Evolutionary conservation across 2,797 vertebrate genomes (phyloP).

Genomic region (Gymnopithys bicolor): DNA sequence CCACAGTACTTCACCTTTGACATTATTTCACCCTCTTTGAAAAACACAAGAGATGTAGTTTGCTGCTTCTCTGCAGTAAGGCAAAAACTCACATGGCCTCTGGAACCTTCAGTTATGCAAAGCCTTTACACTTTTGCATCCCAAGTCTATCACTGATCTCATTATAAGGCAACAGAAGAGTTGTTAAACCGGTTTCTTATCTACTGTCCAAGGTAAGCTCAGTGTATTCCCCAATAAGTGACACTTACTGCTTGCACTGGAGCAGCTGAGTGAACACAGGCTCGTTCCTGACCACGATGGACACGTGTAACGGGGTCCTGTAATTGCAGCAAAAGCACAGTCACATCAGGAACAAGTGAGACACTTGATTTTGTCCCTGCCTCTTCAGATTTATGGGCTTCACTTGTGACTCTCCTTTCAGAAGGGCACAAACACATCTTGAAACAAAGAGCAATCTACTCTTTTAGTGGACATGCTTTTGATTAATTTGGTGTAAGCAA

Average conservation of each 20-base stretch:
- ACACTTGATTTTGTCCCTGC: background rate
- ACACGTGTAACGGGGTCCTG: conserved; percentile 93
- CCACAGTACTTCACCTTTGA: background rate
- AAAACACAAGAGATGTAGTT: background rate
- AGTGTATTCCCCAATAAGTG: background rate
- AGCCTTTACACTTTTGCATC: background rate
- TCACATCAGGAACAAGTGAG: background rate
- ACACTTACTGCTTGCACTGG: conserved; percentile 96
- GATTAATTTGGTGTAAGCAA: background rate
- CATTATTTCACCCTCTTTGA: background rate
- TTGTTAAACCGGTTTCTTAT: background rate
- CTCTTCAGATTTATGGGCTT: background rate
- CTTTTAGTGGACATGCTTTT: background rate
- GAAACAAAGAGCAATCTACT: background rate
- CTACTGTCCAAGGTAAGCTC: background rate
- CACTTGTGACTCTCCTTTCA: background rate
- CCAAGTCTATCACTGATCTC: background rate
- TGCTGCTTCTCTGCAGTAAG: background rate
- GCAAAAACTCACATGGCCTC: background rate
- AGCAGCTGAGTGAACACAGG: conserved; percentile 94
- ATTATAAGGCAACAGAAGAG: background rate
- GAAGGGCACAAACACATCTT: background rate
- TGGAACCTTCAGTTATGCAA: background rate
- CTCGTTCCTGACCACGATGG: conserved; percentile 91
- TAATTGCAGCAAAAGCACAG: background rate